phyloP scores from a whole-genome alignment of 2,113 vertebrate species.

The Rhinichthys klamathensis region DNA sequence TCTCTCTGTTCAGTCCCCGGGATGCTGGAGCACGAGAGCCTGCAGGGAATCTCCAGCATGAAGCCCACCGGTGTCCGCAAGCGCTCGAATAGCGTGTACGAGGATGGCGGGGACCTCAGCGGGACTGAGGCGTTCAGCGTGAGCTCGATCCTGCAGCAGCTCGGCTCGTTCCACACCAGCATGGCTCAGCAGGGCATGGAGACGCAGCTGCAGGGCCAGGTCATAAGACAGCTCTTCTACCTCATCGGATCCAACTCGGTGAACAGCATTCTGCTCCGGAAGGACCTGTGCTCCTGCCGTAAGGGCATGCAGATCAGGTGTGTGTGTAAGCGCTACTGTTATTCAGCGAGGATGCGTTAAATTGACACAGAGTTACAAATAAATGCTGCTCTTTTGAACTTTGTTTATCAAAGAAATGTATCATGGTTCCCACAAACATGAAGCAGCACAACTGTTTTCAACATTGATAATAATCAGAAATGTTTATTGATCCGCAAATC shows the following conservation, averaged over 20 bases:
- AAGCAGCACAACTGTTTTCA: background rate
- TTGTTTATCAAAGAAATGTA: background rate
- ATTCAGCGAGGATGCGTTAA: too few relatives aligned
- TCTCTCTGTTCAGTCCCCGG: slow-evolving; percentile 80
- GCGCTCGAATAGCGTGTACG: slow-evolving; percentile 86
- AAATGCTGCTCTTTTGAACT: background rate
- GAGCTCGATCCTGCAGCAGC: slow-evolving; percentile 88
- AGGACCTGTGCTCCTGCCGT: slow-evolving; percentile 97
- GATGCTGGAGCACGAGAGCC: slow-evolving; percentile 94
- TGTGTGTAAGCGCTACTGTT: background rate
- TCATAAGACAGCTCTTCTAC: slow-evolving; percentile 89
- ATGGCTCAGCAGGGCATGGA: slow-evolving; percentile 93
- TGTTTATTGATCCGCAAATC: background rate
- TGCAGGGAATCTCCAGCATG: slow-evolving; percentile 94
- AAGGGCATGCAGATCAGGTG: slow-evolving; percentile 99
- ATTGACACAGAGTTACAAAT: background rate
- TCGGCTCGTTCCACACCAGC: slow-evolving; percentile 85
- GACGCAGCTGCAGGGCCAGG: slow-evolving; percentile 83
- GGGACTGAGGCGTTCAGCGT: slow-evolving; percentile 81
- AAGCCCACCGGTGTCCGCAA: slow-evolving; percentile 95
- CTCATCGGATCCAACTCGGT: slow-evolving; percentile 85
- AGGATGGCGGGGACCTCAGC: slow-evolving; percentile 69
- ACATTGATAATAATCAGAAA: background rate
- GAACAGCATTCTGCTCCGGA: slow-evolving; percentile 95
- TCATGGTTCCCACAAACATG: background rate